Base-by-base conservation (phyloP, 1,140 invertebrate species). In the Telenomus remus region DNA sequence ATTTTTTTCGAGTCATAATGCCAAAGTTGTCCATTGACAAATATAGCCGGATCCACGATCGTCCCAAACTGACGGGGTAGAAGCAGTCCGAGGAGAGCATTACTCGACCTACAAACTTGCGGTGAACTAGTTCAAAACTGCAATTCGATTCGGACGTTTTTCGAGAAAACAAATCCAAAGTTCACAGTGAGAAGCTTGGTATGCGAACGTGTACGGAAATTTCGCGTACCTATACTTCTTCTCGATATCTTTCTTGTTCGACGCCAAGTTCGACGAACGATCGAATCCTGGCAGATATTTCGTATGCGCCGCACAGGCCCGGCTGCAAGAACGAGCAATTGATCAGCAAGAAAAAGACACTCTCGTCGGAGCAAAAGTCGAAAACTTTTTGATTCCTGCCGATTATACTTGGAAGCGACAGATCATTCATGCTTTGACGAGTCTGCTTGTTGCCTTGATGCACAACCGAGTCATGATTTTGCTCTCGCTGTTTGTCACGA, bases 101-200 rank as follows among this genome's bases (percentile, higher is more conserved):
- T 83, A 80, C 66, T 75, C 48, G 47, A 72, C 65, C 73, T 53
- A 64, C 66, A 79, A 84, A 84, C 77, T 83, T 76, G 68, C 53
- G 60, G 61, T 56, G 60, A 81, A 81, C 78, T 81, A 81, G 79
- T 82, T 83, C 56, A 68, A 74, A 84, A 83, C 79, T 84, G 72
- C 66, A 68, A 76, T 80, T 79, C 75, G 73, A 81, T 79, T 79
- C 68, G 59, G 61, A 57, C 73, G 69, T 66, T 79, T 82, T 76
- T 73, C 68, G 54, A 51, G 78, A 79, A 81, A 81, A 79, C 79
- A 83, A 79, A 81, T 81, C 60, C 64, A 57, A 79, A 75, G 71
- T 73, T 65, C 66, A 65, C 60, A 71, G 60, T 65, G 78, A 68
- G 78, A 82, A 74, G 55, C 56, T 69, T n/a, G 39, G 10, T 46